A percentile compares a stretch with the other conserved stretches of the same genome.
Conservation (phyloP, 2,113 vertebrate genomes). For the Litocranius walleri region DNA sequence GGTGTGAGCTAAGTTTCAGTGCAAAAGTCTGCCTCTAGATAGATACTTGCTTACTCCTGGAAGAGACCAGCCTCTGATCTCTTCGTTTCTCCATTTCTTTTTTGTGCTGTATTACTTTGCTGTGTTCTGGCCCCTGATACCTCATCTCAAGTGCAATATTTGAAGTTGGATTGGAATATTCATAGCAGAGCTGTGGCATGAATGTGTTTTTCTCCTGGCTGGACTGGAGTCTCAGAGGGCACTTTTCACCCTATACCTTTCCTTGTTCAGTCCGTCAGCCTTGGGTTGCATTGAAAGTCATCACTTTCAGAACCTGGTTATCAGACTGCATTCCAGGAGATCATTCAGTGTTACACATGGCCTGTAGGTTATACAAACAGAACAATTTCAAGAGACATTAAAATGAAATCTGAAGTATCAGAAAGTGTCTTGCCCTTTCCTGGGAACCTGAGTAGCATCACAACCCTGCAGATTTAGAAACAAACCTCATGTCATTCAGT, state of each 20-base stretch:
- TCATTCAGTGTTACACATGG: background rate
- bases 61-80: background rate
- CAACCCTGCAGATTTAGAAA: background rate
- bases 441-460: background rate
- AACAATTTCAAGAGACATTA: background rate
- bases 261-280: no score
- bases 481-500: background rate
- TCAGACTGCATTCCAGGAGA: background rate
- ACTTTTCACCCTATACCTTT: background rate
- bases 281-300: background rate
- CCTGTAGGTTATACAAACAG: background rate
- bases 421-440: background rate
- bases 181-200: accelerated
- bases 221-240: accelerated
- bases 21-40: background rate
- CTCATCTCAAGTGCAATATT: accelerated
- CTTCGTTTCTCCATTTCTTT: background rate
- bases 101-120: background rate
- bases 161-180: background rate
- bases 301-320: background rate
- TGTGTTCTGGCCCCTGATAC: background rate
- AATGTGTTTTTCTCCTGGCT: background rate
- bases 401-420: background rate
- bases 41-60: background rate
- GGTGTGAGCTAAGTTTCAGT: background rate